Base-by-base conservation (phyloP, 1,140 invertebrate genomes). In the Lasaia peninsularis region DNA sequence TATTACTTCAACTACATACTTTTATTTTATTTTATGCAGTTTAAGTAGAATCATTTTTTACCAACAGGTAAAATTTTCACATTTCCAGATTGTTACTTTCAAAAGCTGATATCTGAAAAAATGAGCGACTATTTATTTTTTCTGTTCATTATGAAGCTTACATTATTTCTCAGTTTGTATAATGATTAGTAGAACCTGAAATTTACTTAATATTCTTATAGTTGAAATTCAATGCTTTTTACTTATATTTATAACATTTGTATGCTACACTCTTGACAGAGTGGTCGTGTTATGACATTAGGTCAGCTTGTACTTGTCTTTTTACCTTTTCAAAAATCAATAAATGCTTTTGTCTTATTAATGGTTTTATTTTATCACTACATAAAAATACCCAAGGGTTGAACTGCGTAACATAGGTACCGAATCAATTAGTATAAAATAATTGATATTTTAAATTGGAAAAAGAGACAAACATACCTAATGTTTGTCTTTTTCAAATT, bases 1-100 rank as follows among this genome's bases (percentile, higher is more conserved):
- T 52, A 58, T 50, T 6, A 40, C 48, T 49, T 28, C 35, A 44
- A 52, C 56, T 21, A 34, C 34, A 58, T 33, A 58, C 49, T 58
- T 52, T 33, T 50, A 20, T 52, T 50, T 50, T 50, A 50, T 50
- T 50, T 50, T n/a, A 50, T 50, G 48, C 48, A 50, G 48, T 50
- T 50, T 50, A 50, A 24, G 18, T 34, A 34, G 10, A n/a, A 9
- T 34, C 9, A 10, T 21, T 28, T 50, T 50, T 37, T 52, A 52
- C 52, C 20, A 58, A 52, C 31, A 51, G 32, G 21, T 10, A 56
- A 56, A 56, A 56, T 50, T 50, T 50, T 50, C 20, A 50, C 48
- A 50, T 21, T 50, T 24, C 18, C 5, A 50, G 48, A 24, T 50
- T 50, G 48, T 50, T 20, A 50, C 14, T 50, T 50, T 18, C 48